Percentiles rank a stretch among this genome's conserved stretches.
phyloP scores from a whole-genome alignment of 2,113 vertebrate genomes.

The Lophura nycthemera region DNA sequence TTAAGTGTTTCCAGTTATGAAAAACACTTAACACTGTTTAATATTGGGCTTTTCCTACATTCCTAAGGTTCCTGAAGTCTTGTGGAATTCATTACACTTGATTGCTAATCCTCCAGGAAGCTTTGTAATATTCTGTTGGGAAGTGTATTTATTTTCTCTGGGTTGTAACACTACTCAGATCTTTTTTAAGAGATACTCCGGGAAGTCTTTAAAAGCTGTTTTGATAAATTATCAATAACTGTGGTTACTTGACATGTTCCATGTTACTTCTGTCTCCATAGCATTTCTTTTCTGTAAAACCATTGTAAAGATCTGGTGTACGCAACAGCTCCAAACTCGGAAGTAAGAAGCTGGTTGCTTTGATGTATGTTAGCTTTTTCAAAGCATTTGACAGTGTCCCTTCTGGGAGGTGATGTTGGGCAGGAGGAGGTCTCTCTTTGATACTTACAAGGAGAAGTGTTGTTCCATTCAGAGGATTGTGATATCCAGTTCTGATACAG shows the following conservation, averaged over 20 bases:
- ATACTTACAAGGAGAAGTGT: not conserved
- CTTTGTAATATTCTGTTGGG: constrained; percentile 58
- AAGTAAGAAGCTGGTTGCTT: constrained; percentile 1
- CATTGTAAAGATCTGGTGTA: constrained; percentile 32
- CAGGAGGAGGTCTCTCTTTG: not conserved
- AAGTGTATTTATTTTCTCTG: constrained; percentile 39
- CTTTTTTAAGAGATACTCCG: not conserved
- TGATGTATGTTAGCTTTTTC: not conserved
- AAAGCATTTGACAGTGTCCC: not conserved
- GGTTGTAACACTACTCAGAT: not conserved
- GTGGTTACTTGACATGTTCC: not conserved
- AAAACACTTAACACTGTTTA: constrained; percentile 34
- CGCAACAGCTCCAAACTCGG: not conserved
- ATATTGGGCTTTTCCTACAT: constrained; percentile 66
- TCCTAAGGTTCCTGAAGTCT: constrained; percentile 69
- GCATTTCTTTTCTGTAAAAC: constrained; percentile 34
- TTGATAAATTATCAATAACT: not conserved
- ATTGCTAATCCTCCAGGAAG: constrained; percentile 66
- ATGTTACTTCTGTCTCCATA: constrained; percentile 10
- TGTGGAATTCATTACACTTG: constrained; percentile 73
- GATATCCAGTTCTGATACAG: not conserved
- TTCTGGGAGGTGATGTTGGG: not conserved
- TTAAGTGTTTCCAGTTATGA: constrained; percentile 63
- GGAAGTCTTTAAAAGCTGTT: constrained; percentile 6
- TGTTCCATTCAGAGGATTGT: not conserved